These are phyloP conservation scores for Rattus rattus DNA, from an alignment of 2,113 vertebrate genomes.

Conservation along the genomic window DNA sequence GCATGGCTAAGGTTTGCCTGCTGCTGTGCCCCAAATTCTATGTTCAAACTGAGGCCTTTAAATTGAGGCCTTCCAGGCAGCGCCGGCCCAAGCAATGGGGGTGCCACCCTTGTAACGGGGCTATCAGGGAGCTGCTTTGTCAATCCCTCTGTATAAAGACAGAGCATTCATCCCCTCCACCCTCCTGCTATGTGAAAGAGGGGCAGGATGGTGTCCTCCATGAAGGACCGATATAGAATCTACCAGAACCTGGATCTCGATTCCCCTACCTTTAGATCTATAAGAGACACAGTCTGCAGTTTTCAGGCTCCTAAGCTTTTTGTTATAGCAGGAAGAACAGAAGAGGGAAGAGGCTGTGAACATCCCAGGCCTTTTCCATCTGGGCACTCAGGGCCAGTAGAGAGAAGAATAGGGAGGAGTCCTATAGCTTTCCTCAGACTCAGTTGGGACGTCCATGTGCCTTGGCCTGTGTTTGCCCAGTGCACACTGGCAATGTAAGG, in stretches of 20 bases:
- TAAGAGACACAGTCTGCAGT: not conserved
- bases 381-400: not conserved
- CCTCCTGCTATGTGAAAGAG: not conserved
- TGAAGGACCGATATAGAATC: not conserved
- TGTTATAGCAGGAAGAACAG: not conserved
- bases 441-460: not conserved
- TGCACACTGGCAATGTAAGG: not conserved
- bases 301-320: not conserved
- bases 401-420: not conserved
- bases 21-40: not conserved
- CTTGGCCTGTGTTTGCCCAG: not conserved
- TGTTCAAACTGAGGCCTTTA: not conserved
- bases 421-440: not conserved
- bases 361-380: not conserved
- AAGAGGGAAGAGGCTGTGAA: too few relatives aligned
- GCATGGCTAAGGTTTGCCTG: not conserved
- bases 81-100: not conserved
- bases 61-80: not conserved
- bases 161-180: not conserved
- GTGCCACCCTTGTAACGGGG: not conserved
- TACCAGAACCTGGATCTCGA: not conserved
- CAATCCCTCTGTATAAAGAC: rapidly evolving
- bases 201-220: not conserved
- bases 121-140: not conserved
- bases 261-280: not conserved